Evolutionary conservation across 2,113 vertebrate species (phyloP), one percentile per base, ranked within the genome.

Genomic region (Pollimyrus isidori): DNA sequence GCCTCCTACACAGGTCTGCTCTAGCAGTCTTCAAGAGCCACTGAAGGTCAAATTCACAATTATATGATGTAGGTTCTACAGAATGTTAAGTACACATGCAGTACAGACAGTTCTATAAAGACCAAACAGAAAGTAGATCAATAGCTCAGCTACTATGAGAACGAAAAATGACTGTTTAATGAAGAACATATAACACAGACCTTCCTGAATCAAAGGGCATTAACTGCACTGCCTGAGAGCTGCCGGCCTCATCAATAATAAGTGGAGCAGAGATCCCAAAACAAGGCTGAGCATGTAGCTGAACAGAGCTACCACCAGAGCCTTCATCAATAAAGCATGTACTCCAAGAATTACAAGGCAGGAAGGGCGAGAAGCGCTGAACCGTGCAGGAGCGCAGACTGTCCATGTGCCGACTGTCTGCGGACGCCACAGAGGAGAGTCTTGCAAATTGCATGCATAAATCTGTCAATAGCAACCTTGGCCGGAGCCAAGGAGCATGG

Each of bases 151-250:
- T 90, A 35, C 73, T 80, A 80, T 19, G 13, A 80, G 73, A 42
- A 35, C 35, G n/a, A 73, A 73, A 89, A 48, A 83, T 76, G 65
- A 89, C 48, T 89, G 85, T 83, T 56, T 69, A 30, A 48, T 46
- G 39, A 45, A 48, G 39, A 21, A 21, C 46, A 9, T 46, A 23
- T n/a, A 83, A 85, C 23, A 48, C 21, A 48, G 48, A 86, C 10
- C 83, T 86, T 86, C 83, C 23, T 17, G 73, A 42, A 80, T 42
- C 13, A 42, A 42, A 80, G 30, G 30, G 69, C 35, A 39, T 39
- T 19, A 80, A 7, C 15, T 19, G 73, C 35, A 39, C 73, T 19
- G 73, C 3, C 73, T 7, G 13, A 42, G 30, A 42, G 35, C 73
- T 80, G 5, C 73, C 19, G 35, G 73, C 13, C 35, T 80, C 30